These are phyloP conservation scores for Xenus cinereus DNA, from an alignment of 2,113 vertebrate species.

Conservation along the genomic window DNA sequence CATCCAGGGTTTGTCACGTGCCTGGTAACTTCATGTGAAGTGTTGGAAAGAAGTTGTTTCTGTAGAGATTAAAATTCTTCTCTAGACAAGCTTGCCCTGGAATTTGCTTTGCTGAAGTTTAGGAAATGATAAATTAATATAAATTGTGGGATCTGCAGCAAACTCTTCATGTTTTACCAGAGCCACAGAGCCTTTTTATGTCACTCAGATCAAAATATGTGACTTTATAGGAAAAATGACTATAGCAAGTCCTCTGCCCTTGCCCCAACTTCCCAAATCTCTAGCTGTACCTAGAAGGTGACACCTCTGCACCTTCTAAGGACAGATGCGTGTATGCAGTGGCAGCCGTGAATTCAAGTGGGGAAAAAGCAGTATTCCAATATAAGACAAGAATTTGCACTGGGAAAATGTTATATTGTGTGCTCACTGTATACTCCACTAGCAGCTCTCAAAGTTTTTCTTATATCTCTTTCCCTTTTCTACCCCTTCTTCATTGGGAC, in stretches of 20 bases:
- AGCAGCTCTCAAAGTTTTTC: background rate
- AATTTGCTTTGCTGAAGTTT: background rate
- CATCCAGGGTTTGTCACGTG: slow-evolving; percentile 58
- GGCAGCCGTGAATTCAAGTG: background rate
- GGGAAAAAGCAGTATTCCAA: background rate
- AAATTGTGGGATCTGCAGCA: background rate
- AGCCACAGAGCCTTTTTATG: background rate
- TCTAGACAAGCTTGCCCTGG: background rate
- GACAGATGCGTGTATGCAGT: background rate
- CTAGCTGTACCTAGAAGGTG: background rate
- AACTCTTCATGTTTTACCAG: background rate
- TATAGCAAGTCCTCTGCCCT: background rate
- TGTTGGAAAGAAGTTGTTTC: slow-evolving; percentile 21
- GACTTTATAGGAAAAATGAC: background rate
- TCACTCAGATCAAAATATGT: background rate
- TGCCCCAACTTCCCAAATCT: background rate
- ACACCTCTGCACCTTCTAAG: background rate
- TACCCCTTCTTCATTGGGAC: background rate
- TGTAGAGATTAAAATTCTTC: background rate
- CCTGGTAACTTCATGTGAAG: slow-evolving; percentile 57
- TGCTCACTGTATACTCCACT: background rate
- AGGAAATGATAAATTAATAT: background rate
- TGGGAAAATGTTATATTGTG: background rate
- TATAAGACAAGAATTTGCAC: background rate
- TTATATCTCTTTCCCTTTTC: background rate